phyloP scores from a whole-genome alignment of 2,797 vertebrate genomes.

The Phataginus tricuspis region DNA sequence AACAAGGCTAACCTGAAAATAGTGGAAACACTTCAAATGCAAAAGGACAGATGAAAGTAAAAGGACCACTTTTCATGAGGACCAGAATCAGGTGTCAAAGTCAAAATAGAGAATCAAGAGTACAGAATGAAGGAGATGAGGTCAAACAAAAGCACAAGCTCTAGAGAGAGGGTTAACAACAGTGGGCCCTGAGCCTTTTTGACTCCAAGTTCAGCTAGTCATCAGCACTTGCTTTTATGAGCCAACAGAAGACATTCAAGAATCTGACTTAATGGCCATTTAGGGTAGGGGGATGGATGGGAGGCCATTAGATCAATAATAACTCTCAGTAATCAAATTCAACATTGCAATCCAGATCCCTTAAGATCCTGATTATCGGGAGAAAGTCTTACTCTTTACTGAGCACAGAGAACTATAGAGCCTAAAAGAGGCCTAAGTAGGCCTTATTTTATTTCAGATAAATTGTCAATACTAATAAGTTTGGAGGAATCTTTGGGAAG shows the following conservation, averaged over 20 bases:
- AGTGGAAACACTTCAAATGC: not conserved
- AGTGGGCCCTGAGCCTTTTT: not conserved
- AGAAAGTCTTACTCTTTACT: not conserved
- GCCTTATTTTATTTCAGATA: constrained; percentile 31
- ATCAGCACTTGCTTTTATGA: not conserved
- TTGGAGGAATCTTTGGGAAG: not conserved
- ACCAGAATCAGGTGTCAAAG: not conserved
- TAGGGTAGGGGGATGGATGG: too few species aligned
- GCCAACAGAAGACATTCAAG: not conserved
- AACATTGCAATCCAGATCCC: not conserved
- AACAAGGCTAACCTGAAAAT: not conserved
- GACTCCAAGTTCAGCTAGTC: not conserved
- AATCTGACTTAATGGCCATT: not conserved
- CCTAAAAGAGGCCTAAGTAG: not conserved
- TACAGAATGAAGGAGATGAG: constrained; percentile 27
- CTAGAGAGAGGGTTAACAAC: not conserved
- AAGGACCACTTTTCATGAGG: not conserved
- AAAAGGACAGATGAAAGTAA: not conserved
- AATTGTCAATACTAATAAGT: not conserved
- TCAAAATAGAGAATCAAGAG: not conserved
- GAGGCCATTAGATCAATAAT: not conserved
- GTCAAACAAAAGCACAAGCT: not conserved
- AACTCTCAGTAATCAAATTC: constrained; percentile 2
- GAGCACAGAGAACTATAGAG: not conserved
- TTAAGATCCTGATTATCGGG: not conserved